phyloP scores from a whole-genome alignment of 1,140 invertebrate genomes.

The Oryzaephilus surinamensis region DNA sequence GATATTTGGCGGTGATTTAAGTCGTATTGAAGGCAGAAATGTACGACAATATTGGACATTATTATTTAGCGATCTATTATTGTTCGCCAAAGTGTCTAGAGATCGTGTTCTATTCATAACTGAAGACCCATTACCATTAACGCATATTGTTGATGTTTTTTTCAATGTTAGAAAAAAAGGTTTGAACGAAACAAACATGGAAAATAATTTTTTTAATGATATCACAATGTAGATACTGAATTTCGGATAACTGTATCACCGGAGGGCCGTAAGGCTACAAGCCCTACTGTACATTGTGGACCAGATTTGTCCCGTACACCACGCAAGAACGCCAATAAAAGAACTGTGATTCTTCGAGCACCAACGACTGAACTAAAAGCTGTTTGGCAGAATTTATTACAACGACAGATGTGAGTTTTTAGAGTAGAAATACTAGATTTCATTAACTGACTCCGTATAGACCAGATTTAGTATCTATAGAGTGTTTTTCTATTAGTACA shows the following conservation, averaged over 20 bases:
- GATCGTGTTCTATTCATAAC: conserved; percentile 76
- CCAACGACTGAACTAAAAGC: conserved; percentile 74
- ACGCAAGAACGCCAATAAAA: conserved; percentile 47
- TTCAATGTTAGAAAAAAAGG: conserved; percentile 77
- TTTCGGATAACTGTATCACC: conserved; percentile 55
- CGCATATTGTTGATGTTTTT: conserved; percentile 66
- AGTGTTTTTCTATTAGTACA: conserved; percentile 10
- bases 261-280: conserved; percentile 43
- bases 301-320: conserved; percentile 46
- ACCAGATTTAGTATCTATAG: conserved; percentile 18
- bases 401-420: conserved; percentile 67
- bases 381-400: conserved; percentile 79
- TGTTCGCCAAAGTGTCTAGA: conserved; percentile 74
- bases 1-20: conserved; percentile 76
- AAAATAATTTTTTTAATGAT: neutral
- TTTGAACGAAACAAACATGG: conserved; percentile 35
- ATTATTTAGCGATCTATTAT: conserved; percentile 68
- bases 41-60: conserved; percentile 73
- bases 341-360: conserved; percentile 61
- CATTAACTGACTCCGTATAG: too few relatives aligned
- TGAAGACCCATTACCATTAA: conserved; percentile 69
- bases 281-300: conserved; percentile 55
- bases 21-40: conserved; percentile 68
- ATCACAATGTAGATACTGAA: conserved; percentile 49
- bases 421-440: too few relatives aligned